Evolutionary conservation across 2,888 invertebrate genomes (phyloP).

Genomic region (Cepaea hortensis): DNA sequence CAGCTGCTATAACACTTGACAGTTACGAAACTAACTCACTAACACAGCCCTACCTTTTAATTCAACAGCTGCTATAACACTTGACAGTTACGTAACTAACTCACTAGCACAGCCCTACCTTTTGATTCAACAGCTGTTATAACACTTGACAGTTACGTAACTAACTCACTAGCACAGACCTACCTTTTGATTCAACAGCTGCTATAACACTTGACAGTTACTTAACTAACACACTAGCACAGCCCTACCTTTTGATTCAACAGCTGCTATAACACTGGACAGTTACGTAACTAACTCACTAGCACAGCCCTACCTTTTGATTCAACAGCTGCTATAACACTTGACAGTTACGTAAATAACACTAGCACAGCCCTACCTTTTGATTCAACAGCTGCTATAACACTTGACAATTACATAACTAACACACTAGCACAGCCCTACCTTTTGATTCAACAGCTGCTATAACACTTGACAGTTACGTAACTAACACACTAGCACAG

Average conservation of each 20-base stretch:
- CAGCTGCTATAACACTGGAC: neutral
- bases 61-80: no score
- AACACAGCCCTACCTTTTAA: no score
- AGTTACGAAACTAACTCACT: neutral
- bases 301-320: no score
- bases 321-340: no score
- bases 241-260: no score
- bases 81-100: neutral
- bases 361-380: no score
- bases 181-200: slow-evolving; percentile 81
- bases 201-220: neutral
- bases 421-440: neutral
- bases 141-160: neutral
- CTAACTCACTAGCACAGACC: neutral
- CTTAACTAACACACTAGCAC: neutral
- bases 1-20: neutral
- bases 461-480: neutral
- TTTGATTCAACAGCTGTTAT: no score
- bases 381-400: no score
- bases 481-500: neutral
- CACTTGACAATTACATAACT: neutral
- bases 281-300: neutral
- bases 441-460: no score
- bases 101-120: no score
- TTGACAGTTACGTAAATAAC: neutral